These are phyloP conservation scores for Dasysyrphus tricinctus DNA, from an alignment of 2,888 invertebrate species.

Conservation along the genomic window DNA sequence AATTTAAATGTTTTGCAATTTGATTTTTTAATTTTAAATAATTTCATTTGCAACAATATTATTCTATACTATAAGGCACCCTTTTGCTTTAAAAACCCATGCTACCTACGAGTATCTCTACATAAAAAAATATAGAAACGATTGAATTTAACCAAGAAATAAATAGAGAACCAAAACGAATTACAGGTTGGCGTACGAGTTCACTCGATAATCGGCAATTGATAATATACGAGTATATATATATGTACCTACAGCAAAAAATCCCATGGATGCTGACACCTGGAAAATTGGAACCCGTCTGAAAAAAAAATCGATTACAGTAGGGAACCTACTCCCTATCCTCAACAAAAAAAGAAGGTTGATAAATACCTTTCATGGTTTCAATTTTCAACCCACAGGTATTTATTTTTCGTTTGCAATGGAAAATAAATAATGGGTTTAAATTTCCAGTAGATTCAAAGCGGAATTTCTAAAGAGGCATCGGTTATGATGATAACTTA, in stretches of 20 bases:
- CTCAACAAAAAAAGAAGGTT: not conserved
- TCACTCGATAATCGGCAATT: conserved; percentile 24
- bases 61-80: not conserved
- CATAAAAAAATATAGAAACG: not conserved
- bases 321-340: too few species aligned
- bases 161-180: conserved; percentile 1
- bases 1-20: too few species aligned
- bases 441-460: not conserved
- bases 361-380: conserved; percentile 4
- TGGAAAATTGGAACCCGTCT: conserved; percentile 26
- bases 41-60: not conserved
- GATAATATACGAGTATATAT: not conserved
- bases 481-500: not conserved
- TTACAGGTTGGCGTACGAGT: conserved; percentile 1
- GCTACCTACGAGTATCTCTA: not conserved
- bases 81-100: not conserved
- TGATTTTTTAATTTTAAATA: too few species aligned
- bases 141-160: conserved; percentile 11
- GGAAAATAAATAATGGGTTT: not conserved
- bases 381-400: not conserved
- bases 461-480: not conserved
- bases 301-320: conserved; percentile 1
- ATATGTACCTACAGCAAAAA: too few species aligned
- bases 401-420: not conserved
- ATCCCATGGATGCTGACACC: conserved; percentile 26